Conservation (phyloP, 2,888 invertebrate genomes). For the Pseudanteris insignis region DNA sequence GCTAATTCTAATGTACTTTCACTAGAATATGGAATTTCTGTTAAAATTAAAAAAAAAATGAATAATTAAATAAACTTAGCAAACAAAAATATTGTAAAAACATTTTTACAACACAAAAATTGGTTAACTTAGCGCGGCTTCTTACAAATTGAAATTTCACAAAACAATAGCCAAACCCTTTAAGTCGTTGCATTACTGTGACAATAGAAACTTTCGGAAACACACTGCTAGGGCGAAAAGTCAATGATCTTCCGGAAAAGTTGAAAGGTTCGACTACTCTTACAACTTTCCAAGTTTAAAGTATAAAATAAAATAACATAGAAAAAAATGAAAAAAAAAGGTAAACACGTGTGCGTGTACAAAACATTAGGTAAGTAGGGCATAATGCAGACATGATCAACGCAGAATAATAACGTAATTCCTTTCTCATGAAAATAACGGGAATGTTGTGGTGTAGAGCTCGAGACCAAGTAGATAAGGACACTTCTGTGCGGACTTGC, state of each 20-base stretch:
- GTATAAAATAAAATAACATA: too few species aligned
- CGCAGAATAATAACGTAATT: slow-evolving; percentile 43
- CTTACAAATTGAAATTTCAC: slow-evolving; percentile 9
- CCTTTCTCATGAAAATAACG: slow-evolving; percentile 45
- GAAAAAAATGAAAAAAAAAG: too few species aligned
- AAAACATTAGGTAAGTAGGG: slow-evolving; percentile 36
- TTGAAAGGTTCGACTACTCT: too few species aligned
- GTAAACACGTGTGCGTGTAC: slow-evolving; percentile 33
- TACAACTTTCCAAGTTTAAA: too few species aligned
- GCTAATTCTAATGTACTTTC: too few species aligned
- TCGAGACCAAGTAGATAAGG: slow-evolving; percentile 19
- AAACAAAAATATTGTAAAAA: too few species aligned
- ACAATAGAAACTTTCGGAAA: slow-evolving; percentile 7
- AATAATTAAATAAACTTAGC: too few species aligned
- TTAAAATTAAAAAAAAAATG: too few species aligned
- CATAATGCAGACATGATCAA: slow-evolving; percentile 36
- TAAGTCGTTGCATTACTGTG: slow-evolving; percentile 3
- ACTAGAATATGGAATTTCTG: too few species aligned
- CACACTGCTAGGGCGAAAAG: not conserved
- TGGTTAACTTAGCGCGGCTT: slow-evolving; percentile 5
- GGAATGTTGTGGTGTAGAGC: slow-evolving; percentile 21
- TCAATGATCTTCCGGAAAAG: too few species aligned
- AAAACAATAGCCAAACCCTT: slow-evolving; percentile 5
- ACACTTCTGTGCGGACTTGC: slow-evolving; percentile 22
- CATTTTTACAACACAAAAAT: too few species aligned